Base-by-base conservation (phyloP, 2,797 vertebrate species). In the Brachymystax lenok region DNA sequence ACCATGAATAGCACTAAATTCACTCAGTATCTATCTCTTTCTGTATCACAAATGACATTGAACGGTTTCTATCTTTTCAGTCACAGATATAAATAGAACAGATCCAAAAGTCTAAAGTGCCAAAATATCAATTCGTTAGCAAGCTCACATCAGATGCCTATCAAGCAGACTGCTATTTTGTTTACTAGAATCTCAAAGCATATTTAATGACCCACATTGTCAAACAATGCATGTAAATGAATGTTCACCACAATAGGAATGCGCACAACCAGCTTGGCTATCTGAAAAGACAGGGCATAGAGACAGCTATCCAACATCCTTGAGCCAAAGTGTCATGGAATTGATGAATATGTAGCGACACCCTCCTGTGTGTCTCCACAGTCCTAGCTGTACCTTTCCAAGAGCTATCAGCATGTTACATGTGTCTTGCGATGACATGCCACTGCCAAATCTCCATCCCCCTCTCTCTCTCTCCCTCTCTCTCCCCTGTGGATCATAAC, bases 321-420 rank as follows among this genome's bases (percentile, higher is more conserved):
- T 46, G 35, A 63, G 27, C 59, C 21, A 61, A 27, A 59, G 52
- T 19, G 52, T 30, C 28, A 30, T 28, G 17, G 27, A 59, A 19
- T 52, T 56, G 51, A 73, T 21, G 71, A 30, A 73, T 28, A 35
- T 10, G 13, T 28, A n/a, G 51, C 27, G 14, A 4, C 21, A 56
- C 27, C 71, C 27, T 56, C 33, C n/a, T 7, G 61, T 50, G 86
- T 85, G 82, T 83, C 83, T 78, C 80, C 88, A 80, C 85, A 82
- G 86, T 80, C 87, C 85, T 85, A 92, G 86, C 88, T 84, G 87
- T 84, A 89, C 84, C 90, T 88, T 86, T 87, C 85, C 76, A 50
- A 50, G 83, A 79, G 87, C 89, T 89, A 90, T 92, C 88, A 92
- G 90, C 91, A 90, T 88, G 90, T 89, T 90, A 91, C 90, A 90